Conservation (phyloP, 53 echinoderm and acorn worm genomes). For the Temnopleurus reevesii region DNA sequence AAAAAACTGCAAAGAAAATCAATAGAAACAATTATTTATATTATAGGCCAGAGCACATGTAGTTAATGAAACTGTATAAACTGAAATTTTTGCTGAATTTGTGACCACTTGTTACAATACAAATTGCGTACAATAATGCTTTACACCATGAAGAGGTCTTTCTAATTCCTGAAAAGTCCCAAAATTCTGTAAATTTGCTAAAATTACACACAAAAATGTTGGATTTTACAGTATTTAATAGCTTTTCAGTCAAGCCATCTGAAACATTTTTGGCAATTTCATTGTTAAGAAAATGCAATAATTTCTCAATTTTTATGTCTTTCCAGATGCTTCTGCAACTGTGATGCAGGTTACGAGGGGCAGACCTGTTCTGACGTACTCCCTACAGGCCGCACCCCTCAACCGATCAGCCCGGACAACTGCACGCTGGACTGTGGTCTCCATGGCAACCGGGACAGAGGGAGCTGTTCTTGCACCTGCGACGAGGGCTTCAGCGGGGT, state of each 20-base stretch:
- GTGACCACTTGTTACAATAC: no score
- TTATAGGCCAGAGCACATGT: background rate
- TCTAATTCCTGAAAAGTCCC: no score
- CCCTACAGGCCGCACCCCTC: slow-evolving; percentile 25
- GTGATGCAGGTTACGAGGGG: slow-evolving; percentile 31
- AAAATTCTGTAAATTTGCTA: no score
- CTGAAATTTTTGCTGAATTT: no score
- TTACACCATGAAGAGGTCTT: no score
- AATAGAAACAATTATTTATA: background rate
- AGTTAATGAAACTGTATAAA: background rate
- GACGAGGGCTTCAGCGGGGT: slow-evolving; percentile 27
- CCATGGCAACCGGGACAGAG: slow-evolving; percentile 17
- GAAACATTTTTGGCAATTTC: no score
- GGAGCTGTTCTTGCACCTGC: slow-evolving; percentile 19
- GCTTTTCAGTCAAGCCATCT: background rate
- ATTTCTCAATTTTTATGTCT: background rate
- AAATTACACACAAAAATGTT: no score
- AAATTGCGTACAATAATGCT: no score
- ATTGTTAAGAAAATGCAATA: no score
- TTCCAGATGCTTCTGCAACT: slow-evolving; percentile 42
- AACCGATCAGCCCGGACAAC: slow-evolving; percentile 41
- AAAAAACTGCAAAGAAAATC: no score
- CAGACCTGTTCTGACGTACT: slow-evolving; percentile 14
- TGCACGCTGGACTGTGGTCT: slow-evolving; percentile 37
- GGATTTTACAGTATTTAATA: background rate